Base-by-base conservation (phyloP, 2,888 invertebrate genomes). In the Neria commutata region DNA sequence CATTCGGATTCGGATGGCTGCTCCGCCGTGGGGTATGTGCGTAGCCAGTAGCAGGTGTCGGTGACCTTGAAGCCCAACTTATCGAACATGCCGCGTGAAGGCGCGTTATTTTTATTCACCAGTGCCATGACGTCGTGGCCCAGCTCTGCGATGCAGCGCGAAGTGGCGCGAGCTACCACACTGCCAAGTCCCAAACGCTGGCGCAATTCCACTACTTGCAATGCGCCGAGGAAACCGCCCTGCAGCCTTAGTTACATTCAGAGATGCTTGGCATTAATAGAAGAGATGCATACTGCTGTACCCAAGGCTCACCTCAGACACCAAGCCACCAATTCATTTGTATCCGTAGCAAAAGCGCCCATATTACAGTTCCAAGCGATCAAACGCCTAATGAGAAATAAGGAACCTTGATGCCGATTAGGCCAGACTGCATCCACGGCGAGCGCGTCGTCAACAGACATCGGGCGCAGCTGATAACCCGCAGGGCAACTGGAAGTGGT, bases 251-350 rank as follows among this genome's bases (percentile, higher is more conserved):
- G 11, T 8, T 6, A 29, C 6, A 29, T 29, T 29, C n/a, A 14
- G 29, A 8, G 19, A 6, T 21, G 2, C 42, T 10, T 1, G 23
- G n/a, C 21, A 29, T 1, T 8, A 4, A n/a, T 33, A 29, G 6
- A 6, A 29, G 6, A n/a, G n/a, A 4, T 37, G 37, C 4, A 37
- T 37, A n/a, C 37, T 37, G 6, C 47, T 11, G n/a, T n/a, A n/a
- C n/a, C n/a, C n/a, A 23, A 0, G 10, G 4, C n/a, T 37, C 58
- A 80, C 81, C 79, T 68, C 5, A 81, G 67, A 58, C 79, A 81
- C 82, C 82, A 82, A 1, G 78, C 82, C 1, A 81, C 71, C 26
- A 81, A 57, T 51, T 78, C 69, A 17, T 70, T 60, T 11, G 58
- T 69, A 0, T 63, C 63, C 16, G 65, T 61, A 1, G 54, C 60